Evolutionary conservation across 2,113 vertebrate genomes (phyloP), one percentile per base, ranked within the genome.

Genomic region (Pithys albifrons): DNA sequence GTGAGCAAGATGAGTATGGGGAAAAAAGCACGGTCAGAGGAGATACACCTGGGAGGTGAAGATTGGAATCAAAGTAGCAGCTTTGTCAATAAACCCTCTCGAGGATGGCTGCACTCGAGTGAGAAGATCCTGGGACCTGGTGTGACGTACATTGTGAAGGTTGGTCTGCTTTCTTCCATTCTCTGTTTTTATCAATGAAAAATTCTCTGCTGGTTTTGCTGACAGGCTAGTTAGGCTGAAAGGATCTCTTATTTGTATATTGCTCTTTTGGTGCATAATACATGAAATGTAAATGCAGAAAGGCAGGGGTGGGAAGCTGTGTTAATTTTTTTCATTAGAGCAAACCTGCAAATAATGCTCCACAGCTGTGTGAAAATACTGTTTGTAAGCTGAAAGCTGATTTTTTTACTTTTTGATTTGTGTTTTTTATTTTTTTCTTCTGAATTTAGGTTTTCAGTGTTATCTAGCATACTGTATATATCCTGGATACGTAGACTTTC

Each of bases 91-190:
- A 99, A 99, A 97, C 98, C 98, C 96, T 98, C 98, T 91, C 97
- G 97, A 97, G 99, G 99, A 95, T 99, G 98, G 98, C 98, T 99
- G 85, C 99, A 99, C 97, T 98, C 98, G 19, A 99, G 96, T 57
- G 99, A 99, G 94, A 99, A 99, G 98, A 99, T 99, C 97, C 98
- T 99, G 93, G 99, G 99, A 97, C 98, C 99, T 46, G 99, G 99
- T 97, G 99, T 99, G 98, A 99, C 99, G 95, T 99, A 99, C 91
- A 96, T 99, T 70, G 99, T 99, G 92, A 99, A 99, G 99, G 99
- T 99, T 98, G 97, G 99, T 99, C 95, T 96, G 74, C 67, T 89
- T 95, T 95, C 71, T 94, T 95, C 88, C 64, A 88, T 88, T 97
- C 90, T 97, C n/a, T 96, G 77, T 88, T 97, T 98, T 97, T 97